Evolutionary conservation across 1,140 invertebrate species (phyloP).

Genomic region (Neotoxoptera formosana): DNA sequence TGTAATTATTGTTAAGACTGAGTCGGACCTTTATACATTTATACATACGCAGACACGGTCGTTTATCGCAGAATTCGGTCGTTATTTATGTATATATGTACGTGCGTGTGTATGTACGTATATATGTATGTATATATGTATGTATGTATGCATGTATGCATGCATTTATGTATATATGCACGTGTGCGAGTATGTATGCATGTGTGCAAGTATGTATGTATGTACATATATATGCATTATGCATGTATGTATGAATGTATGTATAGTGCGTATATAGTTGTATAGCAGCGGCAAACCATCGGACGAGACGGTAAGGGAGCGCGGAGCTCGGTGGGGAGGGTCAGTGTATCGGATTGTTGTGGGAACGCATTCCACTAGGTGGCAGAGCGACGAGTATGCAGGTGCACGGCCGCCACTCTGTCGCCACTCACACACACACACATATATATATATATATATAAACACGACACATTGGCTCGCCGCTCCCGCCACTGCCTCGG

Average conservation of each 20-base stretch:
- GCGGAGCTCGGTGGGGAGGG: not conserved
- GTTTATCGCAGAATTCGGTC: slow-evolving; percentile 27
- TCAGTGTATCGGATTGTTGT: slow-evolving; percentile 48
- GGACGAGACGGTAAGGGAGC: not conserved
- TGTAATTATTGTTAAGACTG: not conserved
- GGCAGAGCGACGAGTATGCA: slow-evolving; percentile 54
- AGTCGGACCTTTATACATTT: not conserved
- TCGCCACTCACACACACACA: slow-evolving; percentile 31
- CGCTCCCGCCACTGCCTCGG: not conserved
- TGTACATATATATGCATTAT: not conserved
- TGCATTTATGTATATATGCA: no score
- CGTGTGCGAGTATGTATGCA: no score
- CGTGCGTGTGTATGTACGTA: no score
- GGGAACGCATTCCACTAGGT: slow-evolving; percentile 57
- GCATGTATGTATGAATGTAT: not conserved
- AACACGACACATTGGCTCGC: not conserved
- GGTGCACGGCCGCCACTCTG: slow-evolving; percentile 56
- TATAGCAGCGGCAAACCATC: not conserved
- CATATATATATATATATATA: not conserved
- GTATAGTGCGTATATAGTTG: not conserved
- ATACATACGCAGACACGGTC: not conserved
- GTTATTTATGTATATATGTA: not conserved
- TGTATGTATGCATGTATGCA: no score
- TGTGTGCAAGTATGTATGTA: not conserved
- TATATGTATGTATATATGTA: not conserved